Evolutionary conservation across 2,113 vertebrate genomes (phyloP).

Genomic region (Ageneiosus marmoratus): DNA sequence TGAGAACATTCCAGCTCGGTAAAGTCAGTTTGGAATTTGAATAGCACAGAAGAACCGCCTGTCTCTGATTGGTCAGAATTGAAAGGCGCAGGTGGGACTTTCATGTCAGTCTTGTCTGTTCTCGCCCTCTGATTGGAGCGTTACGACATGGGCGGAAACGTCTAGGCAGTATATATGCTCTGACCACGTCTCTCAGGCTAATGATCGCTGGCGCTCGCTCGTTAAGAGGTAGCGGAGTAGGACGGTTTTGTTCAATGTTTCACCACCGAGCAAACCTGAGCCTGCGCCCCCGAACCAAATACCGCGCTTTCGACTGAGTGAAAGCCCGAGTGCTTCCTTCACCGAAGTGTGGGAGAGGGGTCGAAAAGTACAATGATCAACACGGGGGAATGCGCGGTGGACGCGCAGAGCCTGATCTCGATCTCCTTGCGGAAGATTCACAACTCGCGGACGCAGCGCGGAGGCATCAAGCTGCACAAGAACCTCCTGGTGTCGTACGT

Average conservation of each 20-base stretch:
- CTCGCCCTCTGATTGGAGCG: conserved; percentile 62
- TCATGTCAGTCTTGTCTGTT: conserved; percentile 67
- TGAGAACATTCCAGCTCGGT: conserved; percentile 77
- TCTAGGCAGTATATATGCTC: conserved; percentile 67
- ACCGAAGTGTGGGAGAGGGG: conserved; percentile 39
- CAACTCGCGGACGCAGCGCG: conserved; percentile 91
- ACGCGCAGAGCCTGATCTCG: conserved; percentile 92
- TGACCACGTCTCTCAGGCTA: conserved; percentile 67
- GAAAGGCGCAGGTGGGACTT: conserved; percentile 57
- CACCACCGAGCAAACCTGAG: conserved; percentile 65
- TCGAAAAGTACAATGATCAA: conserved; percentile 61
- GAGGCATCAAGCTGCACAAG: conserved; percentile 95
- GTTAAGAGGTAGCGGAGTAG: conserved; percentile 47
- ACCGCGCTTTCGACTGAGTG: conserved; percentile 55
- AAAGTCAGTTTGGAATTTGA: conserved; percentile 77
- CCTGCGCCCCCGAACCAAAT: conserved; percentile 59
- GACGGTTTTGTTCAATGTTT: conserved; percentile 65
- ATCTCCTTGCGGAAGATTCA: conserved; percentile 95
- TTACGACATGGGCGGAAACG: conserved; percentile 53
- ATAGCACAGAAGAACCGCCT: conserved; percentile 75
- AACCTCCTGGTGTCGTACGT: conserved; percentile 96
- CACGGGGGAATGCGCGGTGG: conserved; percentile 86
- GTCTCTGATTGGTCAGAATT: conserved; percentile 75
- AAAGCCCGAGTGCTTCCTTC: conserved; percentile 50
- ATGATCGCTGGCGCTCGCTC: conserved; percentile 74